phyloP scores from a whole-genome alignment of 2,113 vertebrate species.

The Muntiacus muntjak region DNA sequence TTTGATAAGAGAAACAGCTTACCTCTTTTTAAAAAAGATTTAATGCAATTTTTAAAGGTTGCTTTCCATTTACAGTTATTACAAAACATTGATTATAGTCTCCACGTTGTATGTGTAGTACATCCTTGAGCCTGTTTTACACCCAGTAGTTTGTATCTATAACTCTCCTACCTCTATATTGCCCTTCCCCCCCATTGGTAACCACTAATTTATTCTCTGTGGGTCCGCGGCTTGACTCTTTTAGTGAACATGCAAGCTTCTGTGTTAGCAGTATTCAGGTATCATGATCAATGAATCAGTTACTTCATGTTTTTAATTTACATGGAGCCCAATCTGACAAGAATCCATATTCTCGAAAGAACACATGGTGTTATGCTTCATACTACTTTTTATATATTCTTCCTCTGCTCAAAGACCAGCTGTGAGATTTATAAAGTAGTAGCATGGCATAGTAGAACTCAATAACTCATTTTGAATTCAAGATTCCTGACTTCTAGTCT shows the following conservation, averaged over 20 bases:
- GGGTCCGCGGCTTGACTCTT: not conserved
- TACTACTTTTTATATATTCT: not conserved
- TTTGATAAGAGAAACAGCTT: not conserved
- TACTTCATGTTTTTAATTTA: not conserved
- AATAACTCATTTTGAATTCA: not conserved
- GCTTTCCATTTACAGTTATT: not conserved
- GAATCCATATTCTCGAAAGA: not conserved
- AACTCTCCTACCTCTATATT: not conserved
- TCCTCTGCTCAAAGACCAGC: not conserved
- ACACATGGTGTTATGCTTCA: not conserved
- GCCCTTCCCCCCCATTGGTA: not conserved
- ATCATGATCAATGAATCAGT: not conserved
- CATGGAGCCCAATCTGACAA: not conserved
- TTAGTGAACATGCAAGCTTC: not conserved
- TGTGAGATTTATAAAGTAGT: not conserved
- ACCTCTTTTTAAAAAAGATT: not conserved
- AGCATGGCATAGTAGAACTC: not conserved
- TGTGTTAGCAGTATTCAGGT: not conserved
- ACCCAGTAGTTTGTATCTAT: not conserved
- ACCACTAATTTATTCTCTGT: not conserved
- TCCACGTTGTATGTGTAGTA: too few species aligned
- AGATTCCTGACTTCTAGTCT: not conserved
- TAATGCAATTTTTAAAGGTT: not conserved
- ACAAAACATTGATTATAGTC: not conserved
- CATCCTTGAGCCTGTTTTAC: not conserved